Conservation (phyloP, 2,888 invertebrate species). For the Sarcophaga carnaria region DNA sequence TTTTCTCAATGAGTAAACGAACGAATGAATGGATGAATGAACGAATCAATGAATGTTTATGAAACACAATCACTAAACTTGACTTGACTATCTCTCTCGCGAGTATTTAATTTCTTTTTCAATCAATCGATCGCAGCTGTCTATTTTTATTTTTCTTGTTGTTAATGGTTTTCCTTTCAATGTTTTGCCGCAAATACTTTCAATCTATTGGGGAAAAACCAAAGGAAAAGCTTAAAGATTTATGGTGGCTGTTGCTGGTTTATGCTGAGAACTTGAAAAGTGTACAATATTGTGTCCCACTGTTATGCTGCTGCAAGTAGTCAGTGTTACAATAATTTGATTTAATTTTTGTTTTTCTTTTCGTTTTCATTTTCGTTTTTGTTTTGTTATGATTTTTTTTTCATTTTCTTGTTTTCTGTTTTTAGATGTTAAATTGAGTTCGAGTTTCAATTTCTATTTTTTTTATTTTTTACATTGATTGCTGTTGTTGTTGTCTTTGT, state of each 20-base stretch:
- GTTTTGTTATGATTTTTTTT: not conserved
- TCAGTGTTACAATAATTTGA: not conserved
- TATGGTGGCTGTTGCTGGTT: not conserved
- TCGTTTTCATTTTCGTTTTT: constrained; percentile 1
- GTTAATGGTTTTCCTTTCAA: not conserved
- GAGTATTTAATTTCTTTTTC: constrained; percentile 67
- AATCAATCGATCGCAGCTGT: constrained; percentile 53
- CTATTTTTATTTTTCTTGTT: constrained; percentile 1
- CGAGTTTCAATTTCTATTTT: not conserved
- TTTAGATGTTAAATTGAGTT: not conserved
- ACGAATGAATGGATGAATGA: constrained; percentile 13
- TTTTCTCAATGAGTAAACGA: not conserved
- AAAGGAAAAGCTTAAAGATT: constrained; percentile 14
- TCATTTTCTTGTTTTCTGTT: not conserved
- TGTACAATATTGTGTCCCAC: constrained; percentile 13
- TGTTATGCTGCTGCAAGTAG: not conserved
- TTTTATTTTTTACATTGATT: not conserved
- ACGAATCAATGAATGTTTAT: constrained; percentile 22
- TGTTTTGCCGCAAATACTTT: constrained; percentile 37
- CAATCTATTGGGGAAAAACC: constrained; percentile 34
- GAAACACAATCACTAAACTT: constrained; percentile 62
- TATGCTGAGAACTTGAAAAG: not conserved
- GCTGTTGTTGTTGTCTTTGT: not conserved
- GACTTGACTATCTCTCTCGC: constrained; percentile 58
- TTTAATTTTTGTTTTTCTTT: not conserved